These are phyloP conservation scores for Taurulus bubalis DNA, from an alignment of 2,113 vertebrate genomes.

Conservation along the genomic window DNA sequence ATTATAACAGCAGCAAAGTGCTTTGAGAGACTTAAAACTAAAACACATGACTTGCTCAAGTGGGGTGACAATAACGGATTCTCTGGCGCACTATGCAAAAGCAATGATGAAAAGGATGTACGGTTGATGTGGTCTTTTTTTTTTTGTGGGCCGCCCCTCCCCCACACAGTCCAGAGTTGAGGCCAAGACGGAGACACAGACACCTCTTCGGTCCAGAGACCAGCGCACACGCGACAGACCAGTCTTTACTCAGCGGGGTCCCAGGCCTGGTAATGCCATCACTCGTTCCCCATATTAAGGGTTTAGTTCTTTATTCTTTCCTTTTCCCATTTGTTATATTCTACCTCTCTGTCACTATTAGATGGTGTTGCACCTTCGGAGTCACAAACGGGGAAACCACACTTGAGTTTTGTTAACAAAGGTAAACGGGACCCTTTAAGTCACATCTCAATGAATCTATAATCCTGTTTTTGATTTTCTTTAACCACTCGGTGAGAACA, in stretches of 20 bases:
- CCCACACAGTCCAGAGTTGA: slow-evolving; percentile 89
- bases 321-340: slow-evolving; percentile 1
- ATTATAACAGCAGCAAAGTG: background rate
- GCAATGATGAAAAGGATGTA: background rate
- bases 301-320: background rate
- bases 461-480: background rate
- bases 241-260: slow-evolving; percentile 88
- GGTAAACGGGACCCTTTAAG: slow-evolving; percentile 56
- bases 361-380: slow-evolving; percentile 80
- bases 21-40: background rate
- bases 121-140: slow-evolving; percentile 6
- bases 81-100: background rate
- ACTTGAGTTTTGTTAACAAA: slow-evolving; percentile 84
- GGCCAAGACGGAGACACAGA: slow-evolving; percentile 89
- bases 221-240: slow-evolving; percentile 93
- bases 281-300: background rate
- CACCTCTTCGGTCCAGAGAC: slow-evolving; percentile 89
- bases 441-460: background rate
- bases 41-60: background rate
- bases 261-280: slow-evolving; percentile 87
- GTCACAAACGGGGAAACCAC: slow-evolving; percentile 82
- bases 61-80: background rate
- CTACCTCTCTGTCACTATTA: slow-evolving; percentile 51
- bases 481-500: background rate
- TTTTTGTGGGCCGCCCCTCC: slow-evolving; percentile 18